Conservation (phyloP, 2,113 vertebrate genomes). For the Uria aalge region DNA sequence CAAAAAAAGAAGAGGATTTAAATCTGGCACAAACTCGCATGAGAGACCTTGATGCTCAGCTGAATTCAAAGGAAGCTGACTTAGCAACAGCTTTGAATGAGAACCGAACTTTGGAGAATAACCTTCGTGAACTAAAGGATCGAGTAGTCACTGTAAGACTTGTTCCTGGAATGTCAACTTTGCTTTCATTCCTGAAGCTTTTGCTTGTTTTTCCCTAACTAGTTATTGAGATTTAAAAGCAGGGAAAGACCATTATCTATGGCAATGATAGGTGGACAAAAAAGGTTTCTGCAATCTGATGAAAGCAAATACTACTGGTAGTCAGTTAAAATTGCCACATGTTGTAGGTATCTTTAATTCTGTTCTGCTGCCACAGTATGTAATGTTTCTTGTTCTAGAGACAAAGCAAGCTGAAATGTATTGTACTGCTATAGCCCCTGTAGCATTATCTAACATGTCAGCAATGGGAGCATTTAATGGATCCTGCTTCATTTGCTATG, state of each 20-base stretch:
- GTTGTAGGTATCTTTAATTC: not conserved
- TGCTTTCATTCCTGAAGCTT: not conserved
- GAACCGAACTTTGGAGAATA: conserved; percentile 62
- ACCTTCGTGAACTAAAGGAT: conserved; percentile 67
- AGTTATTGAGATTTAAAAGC: not conserved
- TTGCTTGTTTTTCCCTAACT: not conserved
- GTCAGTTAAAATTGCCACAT: not conserved
- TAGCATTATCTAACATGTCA: not conserved
- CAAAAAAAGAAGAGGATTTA: conserved; percentile 80
- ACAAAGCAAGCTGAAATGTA: not conserved
- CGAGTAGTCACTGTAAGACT: conserved; percentile 74
- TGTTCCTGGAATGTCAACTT: not conserved
- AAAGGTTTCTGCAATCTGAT: not conserved
- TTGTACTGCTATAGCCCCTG: not conserved
- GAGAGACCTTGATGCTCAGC: conserved; percentile 70
- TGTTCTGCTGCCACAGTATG: not conserved
- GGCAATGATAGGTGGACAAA: not conserved
- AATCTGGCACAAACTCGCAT: conserved; percentile 53
- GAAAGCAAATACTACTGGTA: not conserved
- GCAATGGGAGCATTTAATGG: not conserved
- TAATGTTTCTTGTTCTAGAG: not conserved
- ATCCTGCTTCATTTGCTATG: not conserved
- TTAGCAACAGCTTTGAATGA: conserved; percentile 68
- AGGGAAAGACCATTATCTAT: not conserved
- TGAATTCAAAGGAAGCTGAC: conserved; percentile 75